Base-by-base conservation (phyloP, 2,113 vertebrate genomes). In the Epinephelus fuscoguttatus region DNA sequence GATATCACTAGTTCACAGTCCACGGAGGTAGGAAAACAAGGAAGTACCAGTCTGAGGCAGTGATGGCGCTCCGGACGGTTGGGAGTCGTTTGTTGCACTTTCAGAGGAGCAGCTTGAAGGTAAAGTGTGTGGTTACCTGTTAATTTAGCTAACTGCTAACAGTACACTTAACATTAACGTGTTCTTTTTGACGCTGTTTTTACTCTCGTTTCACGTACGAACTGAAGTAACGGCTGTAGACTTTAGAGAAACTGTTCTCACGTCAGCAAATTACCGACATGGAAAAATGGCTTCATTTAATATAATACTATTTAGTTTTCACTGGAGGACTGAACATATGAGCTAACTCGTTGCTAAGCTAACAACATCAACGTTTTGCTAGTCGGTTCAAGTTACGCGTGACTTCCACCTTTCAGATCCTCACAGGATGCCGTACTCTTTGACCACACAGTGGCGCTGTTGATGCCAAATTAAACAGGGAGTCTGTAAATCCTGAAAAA, bases 61-160 rank as follows among this genome's bases (percentile, higher is more conserved):
- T 3, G 11, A 93, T 94, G 94, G 80, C 89, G 50, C 70, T 90
- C 0, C 70, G 75, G 2, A 21, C 30, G 2, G 70, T 23, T 1
- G 82, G 21, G 3, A 64, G 19, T 42, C 70, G 75, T 19, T 19
- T 89, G 30, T 63, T 45, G 18, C 53, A 14, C 13, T 25, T 88
- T 30, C 82, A 78, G 15, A 73, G 4, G 11, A 37, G 7, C 30
- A 15, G 14, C 47, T 19, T 64, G 1, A 78, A 89, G 91, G 94
- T 94, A 89, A 71, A 14, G 4, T 3, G 2, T 14, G 0, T 11
- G 0, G 4, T n/a, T 66, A 37, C 5, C 0, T n/a, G 8, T 4
- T 4, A 13, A 5, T n/a, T 53, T 23, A 2, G 13, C 27, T 19
- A 49, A 42, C 21, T 2, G 12, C 21, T 4, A 17, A n/a, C 2